phyloP scores from a whole-genome alignment of 2,113 vertebrate genomes.

The Corvus moneduloides region DNA sequence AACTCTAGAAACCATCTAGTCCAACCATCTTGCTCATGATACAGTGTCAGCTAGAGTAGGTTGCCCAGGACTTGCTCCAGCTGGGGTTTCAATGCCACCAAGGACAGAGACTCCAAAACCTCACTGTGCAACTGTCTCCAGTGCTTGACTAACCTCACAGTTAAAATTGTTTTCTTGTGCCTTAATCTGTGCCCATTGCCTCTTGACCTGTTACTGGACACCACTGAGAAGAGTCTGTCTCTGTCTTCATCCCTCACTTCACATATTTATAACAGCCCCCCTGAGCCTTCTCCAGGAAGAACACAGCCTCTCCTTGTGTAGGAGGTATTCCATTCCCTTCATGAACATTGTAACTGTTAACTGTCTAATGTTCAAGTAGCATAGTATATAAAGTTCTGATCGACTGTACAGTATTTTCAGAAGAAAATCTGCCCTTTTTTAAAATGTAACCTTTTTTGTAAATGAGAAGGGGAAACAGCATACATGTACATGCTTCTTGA shows the following conservation, averaged over 20 bases:
- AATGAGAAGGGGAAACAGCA: neutral
- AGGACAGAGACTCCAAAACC: neutral
- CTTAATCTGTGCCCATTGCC: neutral
- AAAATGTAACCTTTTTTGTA: neutral
- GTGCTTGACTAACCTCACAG: neutral
- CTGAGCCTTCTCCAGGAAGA: neutral
- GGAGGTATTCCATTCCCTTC: neutral
- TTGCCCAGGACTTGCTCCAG: neutral
- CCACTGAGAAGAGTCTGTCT: neutral
- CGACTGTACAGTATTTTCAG: neutral
- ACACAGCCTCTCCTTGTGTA: neutral
- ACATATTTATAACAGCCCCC: neutral
- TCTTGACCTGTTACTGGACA: neutral
- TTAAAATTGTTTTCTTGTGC: neutral
- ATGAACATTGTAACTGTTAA: neutral
- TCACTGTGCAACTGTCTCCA: neutral
- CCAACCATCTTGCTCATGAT: neutral
- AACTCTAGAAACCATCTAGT: neutral
- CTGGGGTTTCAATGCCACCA: neutral
- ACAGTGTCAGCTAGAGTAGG: neutral
- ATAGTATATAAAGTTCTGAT: neutral
- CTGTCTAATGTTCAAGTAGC: neutral
- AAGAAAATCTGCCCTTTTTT: neutral
- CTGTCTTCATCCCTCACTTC: neutral
- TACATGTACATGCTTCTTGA: neutral